Conservation (phyloP, 2,888 invertebrate species). For the Dyspetes luteomarginatus region DNA sequence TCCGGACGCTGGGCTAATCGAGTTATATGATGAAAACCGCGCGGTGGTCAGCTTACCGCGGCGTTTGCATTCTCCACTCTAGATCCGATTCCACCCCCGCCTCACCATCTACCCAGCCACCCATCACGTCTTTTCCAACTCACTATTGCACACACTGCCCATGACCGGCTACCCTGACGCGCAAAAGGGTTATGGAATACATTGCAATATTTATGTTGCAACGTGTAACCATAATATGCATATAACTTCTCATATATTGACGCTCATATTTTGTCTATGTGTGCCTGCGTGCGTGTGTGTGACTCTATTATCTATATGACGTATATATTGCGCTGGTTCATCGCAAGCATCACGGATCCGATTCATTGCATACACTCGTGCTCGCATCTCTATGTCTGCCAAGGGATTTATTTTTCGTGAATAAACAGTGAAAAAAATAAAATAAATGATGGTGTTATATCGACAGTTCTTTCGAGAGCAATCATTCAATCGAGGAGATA, state of each 20-base stretch:
- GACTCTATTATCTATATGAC: not conserved
- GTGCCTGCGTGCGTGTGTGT: too few relatives aligned
- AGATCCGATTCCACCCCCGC: constrained; percentile 32
- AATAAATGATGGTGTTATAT: not conserved
- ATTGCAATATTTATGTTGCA: constrained; percentile 71
- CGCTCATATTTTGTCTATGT: not conserved
- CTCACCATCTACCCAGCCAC: too few relatives aligned
- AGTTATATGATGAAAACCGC: constrained; percentile 81
- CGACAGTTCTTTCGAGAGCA: not conserved
- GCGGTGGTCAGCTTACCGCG: constrained; percentile 78
- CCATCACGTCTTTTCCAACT: constrained; percentile 17
- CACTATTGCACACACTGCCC: constrained; percentile 40
- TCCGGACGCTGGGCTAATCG: constrained; percentile 77
- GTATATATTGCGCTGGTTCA: not conserved
- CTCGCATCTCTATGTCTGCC: not conserved
- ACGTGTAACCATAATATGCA: too few relatives aligned
- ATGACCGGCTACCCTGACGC: constrained; percentile 28
- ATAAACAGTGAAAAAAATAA: not conserved
- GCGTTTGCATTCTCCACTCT: constrained; percentile 76
- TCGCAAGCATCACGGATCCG: not conserved
- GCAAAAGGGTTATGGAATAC: constrained; percentile 76
- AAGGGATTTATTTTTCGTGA: not conserved
- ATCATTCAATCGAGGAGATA: too few relatives aligned
- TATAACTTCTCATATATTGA: constrained; percentile 64
- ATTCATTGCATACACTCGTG: not conserved